Evolutionary conservation across 2,888 invertebrate species (phyloP).

Genomic region (Ellobium chinense): DNA sequence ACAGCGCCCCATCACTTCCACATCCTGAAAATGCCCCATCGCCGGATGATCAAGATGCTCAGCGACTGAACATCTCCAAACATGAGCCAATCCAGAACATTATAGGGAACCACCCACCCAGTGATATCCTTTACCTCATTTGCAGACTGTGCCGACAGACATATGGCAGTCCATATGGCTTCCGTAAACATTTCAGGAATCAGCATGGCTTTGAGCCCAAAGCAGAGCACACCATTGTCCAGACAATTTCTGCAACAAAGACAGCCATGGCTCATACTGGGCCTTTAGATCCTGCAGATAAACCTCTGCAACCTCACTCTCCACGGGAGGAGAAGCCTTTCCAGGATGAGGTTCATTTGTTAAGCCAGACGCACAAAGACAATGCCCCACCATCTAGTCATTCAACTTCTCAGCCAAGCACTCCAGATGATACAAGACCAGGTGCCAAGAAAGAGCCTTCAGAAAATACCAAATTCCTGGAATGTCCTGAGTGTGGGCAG

Average conservation of each 20-base stretch:
- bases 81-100: conserved; percentile 75
- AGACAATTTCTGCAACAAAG: conserved; percentile 75
- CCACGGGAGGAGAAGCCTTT: not conserved
- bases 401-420: not conserved
- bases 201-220: conserved; percentile 76
- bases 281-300: not conserved
- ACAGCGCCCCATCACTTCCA: not conserved
- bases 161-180: conserved; percentile 76
- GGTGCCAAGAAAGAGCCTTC: not conserved
- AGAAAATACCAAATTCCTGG: conserved; percentile 62
- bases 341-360: not conserved
- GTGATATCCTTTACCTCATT: conserved; percentile 75
- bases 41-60: conserved; percentile 26
- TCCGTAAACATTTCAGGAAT: conserved; percentile 76
- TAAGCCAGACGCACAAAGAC: not conserved
- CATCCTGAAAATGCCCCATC: not conserved
- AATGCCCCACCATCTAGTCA: not conserved
- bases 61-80: conserved; percentile 62
- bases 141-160: conserved; percentile 74
- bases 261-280: conserved; percentile 51
- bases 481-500: conserved; percentile 71
- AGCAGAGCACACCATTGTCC: conserved; percentile 74
- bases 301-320: not conserved
- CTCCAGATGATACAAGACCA: not conserved
- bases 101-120: conserved; percentile 72